These are phyloP conservation scores for Lasioglossum pauxillum DNA, from an alignment of 2,888 invertebrate species.

Conservation along the genomic window DNA sequence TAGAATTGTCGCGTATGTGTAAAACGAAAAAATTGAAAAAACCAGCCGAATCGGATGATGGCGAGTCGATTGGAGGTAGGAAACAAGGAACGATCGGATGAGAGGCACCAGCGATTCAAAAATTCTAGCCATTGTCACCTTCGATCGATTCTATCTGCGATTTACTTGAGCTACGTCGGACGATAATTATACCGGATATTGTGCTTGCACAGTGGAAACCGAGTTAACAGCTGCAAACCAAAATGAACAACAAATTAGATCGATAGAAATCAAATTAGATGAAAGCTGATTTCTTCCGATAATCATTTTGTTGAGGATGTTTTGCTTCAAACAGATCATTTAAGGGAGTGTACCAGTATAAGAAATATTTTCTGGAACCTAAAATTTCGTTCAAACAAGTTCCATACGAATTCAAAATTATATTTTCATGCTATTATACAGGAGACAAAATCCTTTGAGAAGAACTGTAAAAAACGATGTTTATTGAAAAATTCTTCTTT, in stretches of 20 bases:
- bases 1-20: constrained; percentile 58
- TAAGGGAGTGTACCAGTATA: not conserved
- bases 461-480: not conserved
- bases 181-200: not conserved
- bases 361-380: not conserved
- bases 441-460: not conserved
- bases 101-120: constrained; percentile 38
- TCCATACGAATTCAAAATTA: not conserved
- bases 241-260: not conserved
- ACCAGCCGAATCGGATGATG: constrained; percentile 45
- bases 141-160: not conserved
- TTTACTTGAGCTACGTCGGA: not conserved
- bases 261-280: not conserved
- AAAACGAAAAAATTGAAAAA: constrained; percentile 26
- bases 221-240: not conserved
- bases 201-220: not conserved
- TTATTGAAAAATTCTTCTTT: not conserved
- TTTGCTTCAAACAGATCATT: not conserved
- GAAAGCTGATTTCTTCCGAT: not conserved
- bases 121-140: constrained; percentile 3
- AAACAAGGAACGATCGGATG: constrained; percentile 31
- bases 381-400: not conserved
- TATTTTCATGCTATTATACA: too few species aligned
- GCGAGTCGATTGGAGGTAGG: constrained; percentile 31
- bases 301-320: not conserved